Percentiles rank a stretch among this genome's conserved stretches.
These are phyloP conservation scores for Plectropomus leopardus DNA, from an alignment of 2,113 vertebrate species.

Conservation along the genomic window DNA sequence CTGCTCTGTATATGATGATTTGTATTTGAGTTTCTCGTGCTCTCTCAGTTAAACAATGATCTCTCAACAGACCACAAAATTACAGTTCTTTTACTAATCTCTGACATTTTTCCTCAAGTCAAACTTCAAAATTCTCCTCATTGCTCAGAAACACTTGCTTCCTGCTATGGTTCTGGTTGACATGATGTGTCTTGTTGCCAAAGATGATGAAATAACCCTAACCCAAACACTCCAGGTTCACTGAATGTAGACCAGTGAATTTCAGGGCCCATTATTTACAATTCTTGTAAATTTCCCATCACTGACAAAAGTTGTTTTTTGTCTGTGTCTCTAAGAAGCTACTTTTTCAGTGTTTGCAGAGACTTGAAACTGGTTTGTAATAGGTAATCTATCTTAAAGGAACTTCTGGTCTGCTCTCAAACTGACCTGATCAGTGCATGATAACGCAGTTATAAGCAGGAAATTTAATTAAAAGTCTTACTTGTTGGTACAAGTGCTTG, in stretches of 20 bases:
- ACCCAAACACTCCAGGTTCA: neutral
- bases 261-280: neutral
- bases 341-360: neutral
- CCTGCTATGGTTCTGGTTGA: neutral
- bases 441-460: neutral
- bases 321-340: neutral
- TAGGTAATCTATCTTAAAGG: neutral
- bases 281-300: neutral
- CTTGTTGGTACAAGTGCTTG: neutral
- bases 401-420: neutral
- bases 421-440: neutral
- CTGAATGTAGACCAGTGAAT: neutral
- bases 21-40: neutral
- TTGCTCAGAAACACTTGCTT: neutral
- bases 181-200: neutral
- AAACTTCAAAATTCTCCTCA: conserved; percentile 21
- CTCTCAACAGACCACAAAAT: conserved; percentile 19
- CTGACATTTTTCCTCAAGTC: conserved; percentile 16
- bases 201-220: neutral
- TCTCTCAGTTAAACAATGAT: neutral
- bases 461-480: neutral
- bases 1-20: neutral
- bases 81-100: conserved; percentile 20
- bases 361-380: neutral
- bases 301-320: neutral